Base-by-base conservation (phyloP, 2,113 vertebrate genomes). In the Brachyistius frenatus region DNA sequence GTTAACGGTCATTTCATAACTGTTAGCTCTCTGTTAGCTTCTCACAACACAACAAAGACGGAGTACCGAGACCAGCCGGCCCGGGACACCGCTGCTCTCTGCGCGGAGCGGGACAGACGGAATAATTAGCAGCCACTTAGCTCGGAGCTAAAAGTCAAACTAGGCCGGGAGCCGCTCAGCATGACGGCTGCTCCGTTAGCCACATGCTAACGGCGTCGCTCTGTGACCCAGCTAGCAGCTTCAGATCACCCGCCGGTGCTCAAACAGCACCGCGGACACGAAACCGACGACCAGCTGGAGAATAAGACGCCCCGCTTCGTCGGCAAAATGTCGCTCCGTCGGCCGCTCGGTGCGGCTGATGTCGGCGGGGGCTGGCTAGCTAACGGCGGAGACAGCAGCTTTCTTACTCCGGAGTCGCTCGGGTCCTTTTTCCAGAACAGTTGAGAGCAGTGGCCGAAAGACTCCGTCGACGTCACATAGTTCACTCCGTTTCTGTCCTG, bases 361-460 rank as follows among this genome's bases (percentile, higher is more conserved):
- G 47, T 37, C 30, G 52, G 67, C 58, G 53, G 30, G 37, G 23
- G 23, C 23, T 23, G 23, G 55, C 62, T 80, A 47, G 76, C 68
- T 67, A 83, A 74, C 57, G 65, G 55, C 35, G 65, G 60, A 41
- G 53, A 81, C 33, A 86, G 80, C 83, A 78, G 81, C 52, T 88
- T 83, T 92, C 92, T 93, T 93, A 93, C 92, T 88, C 92, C 92
- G 86, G 92, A 91, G 85, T 93, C 92, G 89, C 86, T 92, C 68
- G 92, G 92, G 74, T 93, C 92, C 86, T 93, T 93, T 86, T 93
- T 93, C 92, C 92, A 93, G 92, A 93, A 93, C 89, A 93, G 89
- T 85, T 93, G 92, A 46, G 92, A 88, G 89, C 92, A 93, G 87
- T 93, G 92, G 65, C 87, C 90, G 81, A 93, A 93, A 85, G 92